Base-by-base conservation (phyloP, 2,888 invertebrate genomes). In the Congeria kusceri region DNA sequence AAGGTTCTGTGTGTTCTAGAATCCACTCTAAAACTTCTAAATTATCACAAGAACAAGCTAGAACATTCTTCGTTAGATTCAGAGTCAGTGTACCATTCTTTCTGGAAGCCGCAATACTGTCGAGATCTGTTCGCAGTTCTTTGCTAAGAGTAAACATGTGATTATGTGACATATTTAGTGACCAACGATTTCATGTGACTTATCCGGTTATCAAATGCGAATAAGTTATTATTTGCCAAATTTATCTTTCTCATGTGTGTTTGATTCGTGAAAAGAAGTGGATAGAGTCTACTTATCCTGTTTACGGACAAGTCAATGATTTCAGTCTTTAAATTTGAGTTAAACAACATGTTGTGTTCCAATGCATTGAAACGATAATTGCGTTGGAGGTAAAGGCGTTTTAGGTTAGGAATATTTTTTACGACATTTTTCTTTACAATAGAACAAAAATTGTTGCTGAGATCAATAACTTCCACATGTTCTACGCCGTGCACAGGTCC, bases 11-110 rank as follows among this genome's bases (percentile, higher is more conserved):
- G 3, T 68, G 44, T 11, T 58, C 39, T 20, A 25, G 44, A 15
- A 65, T 32, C 77, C 77, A 77, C 44, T 56, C 18, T 4, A 77
- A 49, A 28, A 77, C 72, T 44, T 77, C 72, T 3, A 72, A 0
- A 49, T 77, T 72, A 4, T 27, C 27, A 28, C 77, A 77, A 32
- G 46, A 49, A 58, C 77, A 77, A 3, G 49, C 39, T 4, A 77
- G 32, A 0, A 18, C 25, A 23, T 77, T 77, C 7, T 15, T n/a
- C 3, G 25, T 44, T 28, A 77, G 53, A 27, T 77, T 46, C 15
- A 77, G 28, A 11, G 9, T 20, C 7, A 77, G 49, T n/a, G 49
- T 53, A 5, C 27, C 62, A 11, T 11, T 29, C 0, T 23, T 49
- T 9, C n/a, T n/a, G 11, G n/a, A 18, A 32, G 59, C 39, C 7